phyloP scores from a whole-genome alignment of 2,888 invertebrate genomes.

The Stramonita haemastoma region DNA sequence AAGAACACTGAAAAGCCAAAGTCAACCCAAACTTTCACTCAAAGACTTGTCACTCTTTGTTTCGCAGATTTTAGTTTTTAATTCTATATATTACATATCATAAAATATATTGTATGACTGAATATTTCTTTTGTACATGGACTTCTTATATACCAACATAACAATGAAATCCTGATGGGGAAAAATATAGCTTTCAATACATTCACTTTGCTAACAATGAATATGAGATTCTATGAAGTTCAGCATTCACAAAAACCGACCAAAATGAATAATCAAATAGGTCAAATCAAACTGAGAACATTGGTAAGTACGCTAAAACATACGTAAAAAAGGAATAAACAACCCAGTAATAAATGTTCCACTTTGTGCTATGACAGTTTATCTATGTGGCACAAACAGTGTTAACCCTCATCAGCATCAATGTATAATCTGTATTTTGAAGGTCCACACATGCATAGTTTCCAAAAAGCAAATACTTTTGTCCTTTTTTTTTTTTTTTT shows the following conservation, averaged over 20 bases:
- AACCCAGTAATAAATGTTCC: too few species aligned
- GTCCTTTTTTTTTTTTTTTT: too few species aligned
- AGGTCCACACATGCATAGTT: too few species aligned
- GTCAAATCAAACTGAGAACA: too few species aligned
- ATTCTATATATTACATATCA: background rate
- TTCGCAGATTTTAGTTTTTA: background rate
- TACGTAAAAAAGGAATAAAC: too few species aligned
- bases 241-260: background rate
- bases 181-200: background rate
- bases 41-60: background rate
- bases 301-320: too few species aligned
- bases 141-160: background rate
- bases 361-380: too few species aligned
- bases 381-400: too few species aligned
- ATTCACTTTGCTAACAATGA: constrained; percentile 3
- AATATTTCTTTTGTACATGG: constrained; percentile 14
- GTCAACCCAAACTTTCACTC: background rate
- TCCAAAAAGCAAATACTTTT: too few species aligned
- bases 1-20: background rate
- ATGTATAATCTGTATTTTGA: too few species aligned
- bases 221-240: background rate
- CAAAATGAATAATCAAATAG: too few species aligned
- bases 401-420: too few species aligned
- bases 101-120: constrained; percentile 18
- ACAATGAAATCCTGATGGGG: background rate